Evolutionary conservation across 1,140 invertebrate genomes (phyloP), one percentile per base, ranked within the genome.

Genomic region (Bemisia tabaci): DNA sequence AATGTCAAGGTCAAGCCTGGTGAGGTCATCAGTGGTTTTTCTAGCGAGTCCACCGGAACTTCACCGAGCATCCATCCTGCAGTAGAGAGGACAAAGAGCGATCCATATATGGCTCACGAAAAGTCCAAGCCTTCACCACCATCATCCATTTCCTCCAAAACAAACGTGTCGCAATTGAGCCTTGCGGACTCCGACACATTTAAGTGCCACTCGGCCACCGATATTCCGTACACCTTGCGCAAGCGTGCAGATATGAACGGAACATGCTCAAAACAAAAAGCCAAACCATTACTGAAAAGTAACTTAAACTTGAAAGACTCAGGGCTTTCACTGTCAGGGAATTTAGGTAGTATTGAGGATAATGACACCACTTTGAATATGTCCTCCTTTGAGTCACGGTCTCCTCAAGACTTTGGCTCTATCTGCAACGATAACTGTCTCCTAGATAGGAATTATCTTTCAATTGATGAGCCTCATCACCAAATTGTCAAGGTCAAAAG

Each of bases 211-310:
- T 75, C 78, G 60, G 85, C 84, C 59, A 77, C 81, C 65, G 89
- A 92, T 70, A 91, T 92, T 74, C 87, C 89, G 0, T 92, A 92
- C 72, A 87, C 88, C 2, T 78, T 91, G 25, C 88, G 91, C 73
- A 91, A 91, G 72, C 79, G 89, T 12, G 88, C 90, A 72, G 83
- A 90, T 9, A 88, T 91, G 85, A 91, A 91, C 73, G 88, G 87
- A 0, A 90, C 87, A 1, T 86, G 87, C 0, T 83, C 86, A 0
- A 76, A 68, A 79, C 75, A 76, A 66, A 76, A 77, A 66, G 72
- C 75, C 74, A 81, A 75, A 64, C 80, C 74, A 63, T 81, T 72
- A 69, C 82, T 72, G 78, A 83, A 76, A 65, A 79, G 73, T 75
- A 83, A 73, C 77, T 79, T 73, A 64, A 80, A 77, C 62, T 77